Evolutionary conservation across 2,888 invertebrate genomes (phyloP), one percentile per base, ranked within the genome.

Genomic region (Diaphora mendica): DNA sequence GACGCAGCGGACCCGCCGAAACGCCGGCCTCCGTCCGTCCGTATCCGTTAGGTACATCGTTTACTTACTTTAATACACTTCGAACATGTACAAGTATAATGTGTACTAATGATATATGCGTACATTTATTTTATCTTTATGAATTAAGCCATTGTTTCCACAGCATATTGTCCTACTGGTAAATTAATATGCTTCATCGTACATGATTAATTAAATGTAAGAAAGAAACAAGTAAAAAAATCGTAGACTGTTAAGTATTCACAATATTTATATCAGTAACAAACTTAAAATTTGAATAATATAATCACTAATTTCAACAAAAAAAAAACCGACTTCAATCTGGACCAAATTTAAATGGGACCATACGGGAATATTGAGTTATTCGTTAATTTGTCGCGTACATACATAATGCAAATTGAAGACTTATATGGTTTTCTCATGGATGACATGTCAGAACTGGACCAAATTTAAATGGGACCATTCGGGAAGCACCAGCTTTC

Each of bases 41-140:
- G 77, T n/a, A n/a, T n/a, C n/a, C n/a, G n/a, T n/a, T 79, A 83
- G 39, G 39, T 39, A 39, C 80, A 83, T 82, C 88, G 85, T 90
- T 89, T 88, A 39, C 7, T 89, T 88, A 39, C 7, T 39, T 87
- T 88, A 88, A 90, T 88, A 85, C 84, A 85, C 81, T 80, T 77
- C 72, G 76, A 69, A 77, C 78, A 82, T 84, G 79, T 82, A 77
- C 77, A 81, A 82, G 79, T 82, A 83, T 78, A 80, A 74, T 82
- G 82, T 79, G 75, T 73, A 71, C 73, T 71, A 67, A 82, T 79
- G 59, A 70, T 77, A 77, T 77, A 80, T 73, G 72, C 70, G 80
- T 77, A 70, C 44, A 62, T 72, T 76, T 73, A 68, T 77, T 79
- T 77, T 23, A 70, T 13, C 17, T 62, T 15, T 39, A 59, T 62